Base-by-base conservation (phyloP, 2,113 vertebrate species). In the Ictalurus punctatus region DNA sequence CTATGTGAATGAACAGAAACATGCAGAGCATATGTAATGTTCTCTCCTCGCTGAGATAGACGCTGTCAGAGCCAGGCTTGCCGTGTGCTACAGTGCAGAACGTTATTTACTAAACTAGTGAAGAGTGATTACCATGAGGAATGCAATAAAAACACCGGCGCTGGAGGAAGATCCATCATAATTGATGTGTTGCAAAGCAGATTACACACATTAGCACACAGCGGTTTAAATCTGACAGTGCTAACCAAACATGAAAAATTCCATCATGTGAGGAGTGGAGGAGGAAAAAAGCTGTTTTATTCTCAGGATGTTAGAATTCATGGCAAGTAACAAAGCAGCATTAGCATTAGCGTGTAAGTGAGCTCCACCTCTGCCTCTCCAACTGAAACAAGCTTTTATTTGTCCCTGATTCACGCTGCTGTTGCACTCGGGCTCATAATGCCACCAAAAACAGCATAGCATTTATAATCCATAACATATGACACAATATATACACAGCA, bases 171-270 rank as follows among this genome's bases (percentile, higher is more conserved):
- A 96, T 96, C 95, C 95, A 95, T 96, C 95, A 96, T 96, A 95
- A 96, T 95, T 95, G 95, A 96, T 96, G 95, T 96, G 96, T 96
- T 95, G 95, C 95, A 95, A 95, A 96, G 95, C 96, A 96, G 96
- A 96, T 96, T 96, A 96, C 95, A 96, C 95, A 96, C 94, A 96
- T 96, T 96, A 95, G 94, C 92, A 94, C 94, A 95, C 95, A 95
- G 95, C 94, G 94, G 94, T 95, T 95, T 94, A 93, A 93, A 94
- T 93, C 94, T 95, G 96, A 96, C 96, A 96, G 95, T 95, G 95
- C 91, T 93, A 95, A 95, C 96, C 95, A 94, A 96, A 96, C 94
- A 95, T 96, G 95, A 96, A 95, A 96, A 95, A 96, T 96, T 94
- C 94, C 93, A 91, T 95, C 94, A 96, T 95, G 93, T 92, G 91